A percentile compares a stretch with the other conserved stretches of the same genome.
Conservation (phyloP, 2,888 invertebrate species). For the Syrista parreyssii region DNA sequence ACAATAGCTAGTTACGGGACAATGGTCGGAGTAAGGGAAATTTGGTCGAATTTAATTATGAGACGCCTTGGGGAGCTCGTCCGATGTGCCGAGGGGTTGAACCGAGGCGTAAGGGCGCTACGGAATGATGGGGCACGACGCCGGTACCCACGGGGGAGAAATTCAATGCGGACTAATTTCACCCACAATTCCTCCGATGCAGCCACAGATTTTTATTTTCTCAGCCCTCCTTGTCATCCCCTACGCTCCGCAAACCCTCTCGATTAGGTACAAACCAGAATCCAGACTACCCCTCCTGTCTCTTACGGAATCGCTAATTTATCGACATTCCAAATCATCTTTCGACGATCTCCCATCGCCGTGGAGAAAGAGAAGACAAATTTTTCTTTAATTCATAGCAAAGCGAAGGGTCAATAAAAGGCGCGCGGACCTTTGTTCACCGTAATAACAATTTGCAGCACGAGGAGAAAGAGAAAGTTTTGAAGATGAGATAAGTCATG, state of each 20-base stretch:
- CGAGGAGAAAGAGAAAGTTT: background rate
- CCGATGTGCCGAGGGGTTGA: constrained; percentile 40
- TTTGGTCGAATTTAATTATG: constrained; percentile 66
- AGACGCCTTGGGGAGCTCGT: constrained; percentile 62
- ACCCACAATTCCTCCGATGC: constrained; percentile 51
- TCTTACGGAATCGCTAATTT: background rate
- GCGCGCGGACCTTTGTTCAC: background rate
- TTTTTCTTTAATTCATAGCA: background rate
- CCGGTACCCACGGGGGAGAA: constrained; percentile 52
- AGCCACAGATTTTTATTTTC: constrained; percentile 32
- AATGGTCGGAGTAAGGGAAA: constrained; percentile 60
- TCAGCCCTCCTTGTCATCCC: background rate
- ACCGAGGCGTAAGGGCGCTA: constrained; percentile 27
- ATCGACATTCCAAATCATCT: background rate
- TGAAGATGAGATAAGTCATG: background rate
- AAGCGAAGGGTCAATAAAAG: background rate
- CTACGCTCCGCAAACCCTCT: background rate
- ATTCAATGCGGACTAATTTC: constrained; percentile 66
- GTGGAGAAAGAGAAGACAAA: background rate
- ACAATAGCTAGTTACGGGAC: constrained; percentile 67
- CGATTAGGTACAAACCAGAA: background rate
- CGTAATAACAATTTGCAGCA: background rate
- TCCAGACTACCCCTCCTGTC: background rate
- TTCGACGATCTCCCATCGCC: background rate
- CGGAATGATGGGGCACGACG: constrained; percentile 5